Conservation (phyloP, 2,888 invertebrate species). For the Luffia ferchaultella region DNA sequence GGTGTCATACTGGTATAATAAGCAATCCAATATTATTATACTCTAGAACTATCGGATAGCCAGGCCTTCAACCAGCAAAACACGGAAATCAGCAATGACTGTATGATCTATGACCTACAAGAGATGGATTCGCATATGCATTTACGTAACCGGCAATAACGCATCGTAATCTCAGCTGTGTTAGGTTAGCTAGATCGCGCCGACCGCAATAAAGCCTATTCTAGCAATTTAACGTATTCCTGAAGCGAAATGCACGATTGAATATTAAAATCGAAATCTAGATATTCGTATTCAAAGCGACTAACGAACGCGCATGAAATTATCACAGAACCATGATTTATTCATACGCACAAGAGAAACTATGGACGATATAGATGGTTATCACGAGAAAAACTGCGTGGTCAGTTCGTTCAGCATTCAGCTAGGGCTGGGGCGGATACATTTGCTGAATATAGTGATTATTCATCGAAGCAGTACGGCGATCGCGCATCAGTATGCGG, state of each 20-base stretch:
- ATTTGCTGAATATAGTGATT: no score
- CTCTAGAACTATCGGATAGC: no score
- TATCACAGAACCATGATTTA: not conserved
- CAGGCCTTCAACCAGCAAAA: no score
- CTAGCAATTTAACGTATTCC: not conserved
- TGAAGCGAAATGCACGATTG: not conserved
- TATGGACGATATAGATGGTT: not conserved
- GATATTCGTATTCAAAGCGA: not conserved
- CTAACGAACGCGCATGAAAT: not conserved
- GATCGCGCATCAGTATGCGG: no score
- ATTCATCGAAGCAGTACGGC: no score
- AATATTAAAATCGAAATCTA: not conserved
- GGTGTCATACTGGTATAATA: no score
- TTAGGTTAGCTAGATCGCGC: not conserved
- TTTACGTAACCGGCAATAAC: no score
- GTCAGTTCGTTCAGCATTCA: not conserved
- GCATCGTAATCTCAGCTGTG: no score
- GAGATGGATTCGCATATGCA: no score
- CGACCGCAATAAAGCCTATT: not conserved
- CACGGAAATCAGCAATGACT: no score
- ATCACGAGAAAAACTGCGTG: not conserved
- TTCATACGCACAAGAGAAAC: not conserved
- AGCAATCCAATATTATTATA: no score
- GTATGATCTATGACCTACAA: no score
- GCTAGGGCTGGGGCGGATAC: not conserved